phyloP scores from a whole-genome alignment of 2,888 invertebrate genomes.

The Lissocephala sabroskyi region DNA sequence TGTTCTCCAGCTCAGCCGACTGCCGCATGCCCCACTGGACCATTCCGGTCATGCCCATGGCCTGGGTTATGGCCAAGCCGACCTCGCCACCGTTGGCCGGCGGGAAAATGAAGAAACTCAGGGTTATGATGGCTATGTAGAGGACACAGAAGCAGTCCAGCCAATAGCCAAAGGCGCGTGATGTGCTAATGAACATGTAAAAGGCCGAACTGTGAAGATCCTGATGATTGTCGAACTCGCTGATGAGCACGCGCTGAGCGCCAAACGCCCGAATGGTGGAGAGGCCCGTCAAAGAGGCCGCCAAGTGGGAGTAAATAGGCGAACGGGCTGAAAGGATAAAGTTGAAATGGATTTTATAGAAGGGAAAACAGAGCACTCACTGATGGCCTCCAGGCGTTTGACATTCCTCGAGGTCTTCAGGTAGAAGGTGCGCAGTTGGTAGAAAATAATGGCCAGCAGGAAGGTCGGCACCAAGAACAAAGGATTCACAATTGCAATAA shows the following conservation, averaged over 20 bases:
- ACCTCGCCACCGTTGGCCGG: slow-evolving; percentile 81
- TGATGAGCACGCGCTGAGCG: slow-evolving; percentile 83
- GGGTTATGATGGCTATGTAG: slow-evolving; percentile 88
- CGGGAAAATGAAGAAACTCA: slow-evolving; percentile 84
- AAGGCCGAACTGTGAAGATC: slow-evolving; percentile 92
- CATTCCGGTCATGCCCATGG: slow-evolving; percentile 81
- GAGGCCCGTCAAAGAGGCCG: slow-evolving; percentile 91
- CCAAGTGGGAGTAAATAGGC: slow-evolving; percentile 94
- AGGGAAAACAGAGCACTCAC: slow-evolving; percentile 79
- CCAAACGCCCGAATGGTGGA: slow-evolving; percentile 92
- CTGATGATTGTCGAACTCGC: slow-evolving; percentile 87
- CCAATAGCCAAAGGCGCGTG: slow-evolving; percentile 94
- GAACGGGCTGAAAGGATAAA: slow-evolving; percentile 79
- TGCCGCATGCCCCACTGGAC: slow-evolving; percentile 90
- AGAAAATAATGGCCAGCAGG: slow-evolving; percentile 82
- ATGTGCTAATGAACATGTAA: slow-evolving; percentile 90
- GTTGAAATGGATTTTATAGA: slow-evolving; percentile 6
- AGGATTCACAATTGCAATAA: slow-evolving; percentile 84
- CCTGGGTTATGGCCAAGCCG: slow-evolving; percentile 85
- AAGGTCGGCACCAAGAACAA: slow-evolving; percentile 82
- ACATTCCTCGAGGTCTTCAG: slow-evolving; percentile 85
- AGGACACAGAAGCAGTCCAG: slow-evolving; percentile 90
- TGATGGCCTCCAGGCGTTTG: slow-evolving; percentile 85
- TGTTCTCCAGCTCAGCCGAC: slow-evolving; percentile 89
- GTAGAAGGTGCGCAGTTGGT: slow-evolving; percentile 83